phyloP scores from a whole-genome alignment of 2,888 invertebrate species.

The Baccha elongata region DNA sequence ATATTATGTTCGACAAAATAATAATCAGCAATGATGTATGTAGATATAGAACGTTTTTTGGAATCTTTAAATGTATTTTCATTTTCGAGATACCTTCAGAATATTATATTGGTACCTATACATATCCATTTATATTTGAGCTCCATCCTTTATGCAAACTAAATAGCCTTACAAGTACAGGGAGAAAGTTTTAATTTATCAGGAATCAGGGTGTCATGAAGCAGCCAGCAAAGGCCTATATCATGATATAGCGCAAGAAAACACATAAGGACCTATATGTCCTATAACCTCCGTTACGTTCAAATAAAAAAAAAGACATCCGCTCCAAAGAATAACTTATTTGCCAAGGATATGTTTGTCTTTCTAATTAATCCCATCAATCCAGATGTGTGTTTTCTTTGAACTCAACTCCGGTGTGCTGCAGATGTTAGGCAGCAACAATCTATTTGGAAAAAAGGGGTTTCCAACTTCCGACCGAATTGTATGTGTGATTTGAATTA shows the following conservation, averaged over 20 bases:
- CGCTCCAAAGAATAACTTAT: constrained; percentile 41
- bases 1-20: too few relatives aligned
- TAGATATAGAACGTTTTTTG: too few relatives aligned
- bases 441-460: constrained; percentile 36
- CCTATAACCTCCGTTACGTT: too few relatives aligned
- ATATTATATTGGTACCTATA: too few relatives aligned
- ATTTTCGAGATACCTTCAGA: too few relatives aligned
- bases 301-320: neutral
- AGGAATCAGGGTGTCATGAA: constrained; percentile 36
- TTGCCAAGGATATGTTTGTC: constrained; percentile 55
- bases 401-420: constrained; percentile 5
- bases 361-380: constrained; percentile 66
- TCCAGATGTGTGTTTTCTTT: constrained; percentile 23
- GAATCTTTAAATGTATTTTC: too few relatives aligned
- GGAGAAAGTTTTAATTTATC: constrained; percentile 10
- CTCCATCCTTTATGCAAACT: neutral
- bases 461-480: constrained; percentile 53
- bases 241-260: too few relatives aligned
- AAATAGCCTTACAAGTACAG: constrained; percentile 8
- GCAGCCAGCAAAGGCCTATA: neutral
- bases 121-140: neutral
- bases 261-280: too few relatives aligned
- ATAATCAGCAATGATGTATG: too few relatives aligned
- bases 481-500: constrained; percentile 68
- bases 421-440: constrained; percentile 28